Base-by-base conservation (phyloP, 2,113 vertebrate genomes). In the Cinclus cinclus region DNA sequence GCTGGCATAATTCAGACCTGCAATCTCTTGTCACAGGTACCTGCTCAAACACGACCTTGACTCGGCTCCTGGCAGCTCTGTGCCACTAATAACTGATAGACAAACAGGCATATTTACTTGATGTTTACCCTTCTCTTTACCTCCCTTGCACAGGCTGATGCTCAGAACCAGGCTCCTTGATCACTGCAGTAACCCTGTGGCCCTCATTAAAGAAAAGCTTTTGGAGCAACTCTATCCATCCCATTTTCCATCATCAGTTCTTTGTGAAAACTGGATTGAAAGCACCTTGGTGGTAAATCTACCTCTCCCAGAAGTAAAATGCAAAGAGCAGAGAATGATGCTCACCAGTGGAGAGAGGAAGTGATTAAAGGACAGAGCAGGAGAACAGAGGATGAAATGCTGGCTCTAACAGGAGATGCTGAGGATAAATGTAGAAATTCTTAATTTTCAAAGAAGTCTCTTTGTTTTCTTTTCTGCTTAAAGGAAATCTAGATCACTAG, bases 301-400 rank as follows among this genome's bases (percentile, higher is more conserved):
- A 44, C 92, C 53, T 85, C 79, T 97, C 95, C 89, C 89, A 88
- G 76, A 90, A 84, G 87, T 81, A 94, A 96, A 91, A 94, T 44
- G 71, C 75, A 86, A 83, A 73, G 69, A 90, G 67, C 52, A 70
- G 63, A 76, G 87, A 90, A 68, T 19, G 87, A 85, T 67, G 87
- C 52, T 95, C 49, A 18, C 58, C 52, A 64, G 70, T 3, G 0
- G 85, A 69, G 60, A 90, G 77, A 73, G 35, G 76, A 90, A 37
- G 35, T 31, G 79, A 95, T 90, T 88, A 76, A 94, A 95, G 46
- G 79, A 84, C 41, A 74, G 37, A 70, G 49, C 23, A 65, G 39
- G 27, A 75, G 59, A 90, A 82, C 19, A 69, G 42, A 60, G 81
- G 44, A 85, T 56, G 33, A 87, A 93, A 85, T 46, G 24, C 15